A percentile compares a stretch with the other conserved stretches of the same genome.
These are phyloP conservation scores for Agriopis aurantiaria DNA, from an alignment of 2,888 invertebrate genomes.

Conservation along the genomic window DNA sequence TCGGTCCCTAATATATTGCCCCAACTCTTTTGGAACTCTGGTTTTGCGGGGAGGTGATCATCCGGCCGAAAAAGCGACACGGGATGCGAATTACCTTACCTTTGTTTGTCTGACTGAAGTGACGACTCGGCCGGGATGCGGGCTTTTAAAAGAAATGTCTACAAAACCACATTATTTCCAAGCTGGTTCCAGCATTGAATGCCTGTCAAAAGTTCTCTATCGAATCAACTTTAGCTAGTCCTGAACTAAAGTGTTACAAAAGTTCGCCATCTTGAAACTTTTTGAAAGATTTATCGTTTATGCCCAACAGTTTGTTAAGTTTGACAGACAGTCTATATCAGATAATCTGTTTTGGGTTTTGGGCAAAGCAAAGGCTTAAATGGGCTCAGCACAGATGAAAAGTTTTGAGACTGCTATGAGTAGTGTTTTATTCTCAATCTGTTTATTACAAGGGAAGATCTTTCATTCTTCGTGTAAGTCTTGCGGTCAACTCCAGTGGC, in stretches of 20 bases:
- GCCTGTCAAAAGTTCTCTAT: slow-evolving; percentile 18
- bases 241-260: slow-evolving; percentile 12
- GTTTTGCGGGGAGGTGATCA: too few species aligned
- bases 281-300: slow-evolving; percentile 20
- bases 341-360: slow-evolving; percentile 4
- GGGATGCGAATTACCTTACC: too few species aligned
- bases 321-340: background rate
- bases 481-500: background rate
- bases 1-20: too few species aligned
- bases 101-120: too few species aligned
- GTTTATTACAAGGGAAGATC: too few species aligned
- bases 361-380: background rate
- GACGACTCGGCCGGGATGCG: too few species aligned
- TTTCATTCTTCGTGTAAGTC: background rate
- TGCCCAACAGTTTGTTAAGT: slow-evolving; percentile 10
- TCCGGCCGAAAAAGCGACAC: too few species aligned
- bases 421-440: background rate
- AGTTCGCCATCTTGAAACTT: slow-evolving; percentile 7
- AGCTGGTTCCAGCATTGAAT: background rate
- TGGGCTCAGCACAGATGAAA: background rate
- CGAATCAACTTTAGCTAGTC: slow-evolving; percentile 7
- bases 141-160: too few species aligned
- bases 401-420: background rate
- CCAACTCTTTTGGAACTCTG: too few species aligned
- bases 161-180: too few species aligned